Base-by-base conservation (phyloP, 2,113 vertebrate genomes). In the Ciconia stormi region DNA sequence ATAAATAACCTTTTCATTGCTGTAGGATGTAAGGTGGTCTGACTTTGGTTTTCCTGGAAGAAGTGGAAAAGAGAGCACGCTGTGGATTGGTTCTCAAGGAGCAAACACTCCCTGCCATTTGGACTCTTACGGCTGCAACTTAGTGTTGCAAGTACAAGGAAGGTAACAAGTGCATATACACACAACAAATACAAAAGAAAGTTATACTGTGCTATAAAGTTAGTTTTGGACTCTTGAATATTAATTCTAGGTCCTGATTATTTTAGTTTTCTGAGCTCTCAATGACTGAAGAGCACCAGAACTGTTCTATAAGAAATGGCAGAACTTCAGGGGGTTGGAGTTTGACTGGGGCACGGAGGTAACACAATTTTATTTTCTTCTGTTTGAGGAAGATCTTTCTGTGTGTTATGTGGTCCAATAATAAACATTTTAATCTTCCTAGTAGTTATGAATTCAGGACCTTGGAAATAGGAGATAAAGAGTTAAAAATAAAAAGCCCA, bases 101-200 rank as follows among this genome's bases (percentile, higher is more conserved):
- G 99, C 99, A 62, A 99, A 99, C 96, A 99, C 99, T 0, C 99
- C 99, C 3, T 99, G 99, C 82, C 99, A 99, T 96, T 97, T 98
- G 96, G 99, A 99, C 97, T 98, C 99, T 21, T 99, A 99, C 0
- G 99, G 99, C 65, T 99, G 98, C 96, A 99, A 99, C 96, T 98
- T 99, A 90, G 99, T 99, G 10, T 94, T 99, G 91, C 99, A 99
- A 97, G 98, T 99, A 27, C 98, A 99, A 96, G 99, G 99, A 98
- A 99, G 99, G 99, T 99, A 98, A 93, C 55, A 30, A 93, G 42
- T 26, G 23, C 47, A 36, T 58, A 50, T 36, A 42, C 49, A 7
- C 61, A 72, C 8, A 42, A 40, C 30, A 80, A 82, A 79, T 70
- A 58, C 16, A 74, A 47, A 18, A 44, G 19, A 69, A 70, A 40